These are phyloP conservation scores for Cinclus mexicanus DNA, from an alignment of 2,113 vertebrate genomes.

Conservation along the genomic window DNA sequence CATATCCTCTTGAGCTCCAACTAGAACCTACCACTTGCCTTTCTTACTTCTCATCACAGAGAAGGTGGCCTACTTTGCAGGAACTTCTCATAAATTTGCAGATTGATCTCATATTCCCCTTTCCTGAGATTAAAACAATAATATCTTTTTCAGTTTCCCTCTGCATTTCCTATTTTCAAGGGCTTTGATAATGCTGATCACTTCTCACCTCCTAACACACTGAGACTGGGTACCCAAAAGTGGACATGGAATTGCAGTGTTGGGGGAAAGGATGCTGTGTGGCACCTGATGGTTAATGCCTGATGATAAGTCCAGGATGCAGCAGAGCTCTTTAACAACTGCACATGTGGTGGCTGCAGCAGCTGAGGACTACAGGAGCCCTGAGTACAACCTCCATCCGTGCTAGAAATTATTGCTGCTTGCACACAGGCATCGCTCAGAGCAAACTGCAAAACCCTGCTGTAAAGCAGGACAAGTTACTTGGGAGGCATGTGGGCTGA, in stretches of 20 bases:
- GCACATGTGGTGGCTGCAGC: neutral
- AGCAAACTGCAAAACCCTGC: neutral
- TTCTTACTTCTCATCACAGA: neutral
- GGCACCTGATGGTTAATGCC: neutral
- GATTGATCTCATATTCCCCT: neutral
- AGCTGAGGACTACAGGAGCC: neutral
- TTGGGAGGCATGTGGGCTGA: neutral
- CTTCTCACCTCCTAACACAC: neutral
- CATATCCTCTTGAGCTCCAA: neutral
- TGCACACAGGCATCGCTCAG: neutral
- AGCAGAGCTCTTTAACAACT: neutral
- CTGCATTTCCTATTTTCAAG: neutral
- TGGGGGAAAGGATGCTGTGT: neutral
- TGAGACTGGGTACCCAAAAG: neutral
- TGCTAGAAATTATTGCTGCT: neutral
- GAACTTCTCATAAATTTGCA: neutral
- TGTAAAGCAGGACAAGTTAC: neutral
- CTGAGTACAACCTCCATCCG: neutral
- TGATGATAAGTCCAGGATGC: neutral
- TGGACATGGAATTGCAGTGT: neutral
- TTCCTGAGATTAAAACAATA: neutral
- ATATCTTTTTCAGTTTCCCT: neutral
- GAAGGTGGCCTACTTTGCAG: neutral
- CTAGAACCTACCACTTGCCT: neutral
- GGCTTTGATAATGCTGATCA: neutral